Conservation (phyloP, 2,113 vertebrate species). For the Sebastes schlegelii region DNA sequence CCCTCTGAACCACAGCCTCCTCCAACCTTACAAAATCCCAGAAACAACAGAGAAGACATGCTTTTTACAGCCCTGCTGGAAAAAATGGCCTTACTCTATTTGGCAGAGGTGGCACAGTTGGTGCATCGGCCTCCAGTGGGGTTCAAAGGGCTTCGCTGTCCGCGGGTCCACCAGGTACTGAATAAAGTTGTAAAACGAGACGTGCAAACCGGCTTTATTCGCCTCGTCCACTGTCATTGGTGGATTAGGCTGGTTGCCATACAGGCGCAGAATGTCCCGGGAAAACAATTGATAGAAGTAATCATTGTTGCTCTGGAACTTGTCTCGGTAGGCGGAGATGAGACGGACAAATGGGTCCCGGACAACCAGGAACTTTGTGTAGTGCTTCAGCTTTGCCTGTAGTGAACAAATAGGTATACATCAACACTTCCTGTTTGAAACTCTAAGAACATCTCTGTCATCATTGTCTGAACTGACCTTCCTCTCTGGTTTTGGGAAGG, state of each 20-base stretch:
- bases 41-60: neutral
- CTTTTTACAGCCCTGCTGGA: neutral
- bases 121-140: conserved; percentile 65
- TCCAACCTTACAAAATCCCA: neutral
- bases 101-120: conserved; percentile 57
- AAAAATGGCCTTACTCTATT: conserved; percentile 45
- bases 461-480: no score
- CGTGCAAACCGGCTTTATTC: accelerated
- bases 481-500: no score
- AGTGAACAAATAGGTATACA: no score
- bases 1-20: no score
- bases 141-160: conserved; percentile 36
- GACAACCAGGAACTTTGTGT: no score
- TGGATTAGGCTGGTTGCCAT: neutral
- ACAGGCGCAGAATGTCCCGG: conserved; percentile 5
- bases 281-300: neutral
- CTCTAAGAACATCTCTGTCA: no score
- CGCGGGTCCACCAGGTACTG: conserved; percentile 51
- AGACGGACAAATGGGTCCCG: conserved; percentile 63
- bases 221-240: neutral
- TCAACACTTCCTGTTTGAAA: no score
- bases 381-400: no score
- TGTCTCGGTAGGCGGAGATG: conserved; percentile 56
- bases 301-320: neutral
- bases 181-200: conserved; percentile 58